phyloP scores from a whole-genome alignment of 2,888 invertebrate species.

The Cheiracanthium punctorium region DNA sequence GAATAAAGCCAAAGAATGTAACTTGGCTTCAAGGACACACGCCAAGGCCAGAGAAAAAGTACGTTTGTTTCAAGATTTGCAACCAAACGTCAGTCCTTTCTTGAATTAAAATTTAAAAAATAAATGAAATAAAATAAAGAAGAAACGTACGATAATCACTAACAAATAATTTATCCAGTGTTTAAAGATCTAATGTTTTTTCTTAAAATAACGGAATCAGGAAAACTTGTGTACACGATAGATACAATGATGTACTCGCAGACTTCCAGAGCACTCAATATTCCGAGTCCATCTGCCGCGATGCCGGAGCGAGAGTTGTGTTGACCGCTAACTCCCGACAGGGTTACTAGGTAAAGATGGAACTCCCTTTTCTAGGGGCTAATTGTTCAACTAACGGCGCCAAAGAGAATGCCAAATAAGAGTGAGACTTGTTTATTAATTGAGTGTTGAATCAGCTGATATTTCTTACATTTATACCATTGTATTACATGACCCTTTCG shows the following conservation, averaged over 20 bases:
- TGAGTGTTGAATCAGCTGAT: too few relatives aligned
- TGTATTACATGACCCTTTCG: too few relatives aligned
- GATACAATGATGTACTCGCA: background rate
- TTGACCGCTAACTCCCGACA: constrained; percentile 49
- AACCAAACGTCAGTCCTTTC: background rate
- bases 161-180: background rate
- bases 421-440: too few relatives aligned
- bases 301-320: constrained; percentile 35
- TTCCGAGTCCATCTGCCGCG: constrained; percentile 40
- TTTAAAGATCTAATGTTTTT: background rate
- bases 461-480: too few relatives aligned
- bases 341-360: constrained; percentile 34
- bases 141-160: background rate
- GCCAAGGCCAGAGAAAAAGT: constrained; percentile 61
- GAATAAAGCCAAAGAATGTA: constrained; percentile 62
- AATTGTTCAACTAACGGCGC: background rate
- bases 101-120: background rate
- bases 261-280: background rate
- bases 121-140: background rate
- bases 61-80: constrained; percentile 22
- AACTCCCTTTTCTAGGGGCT: background rate
- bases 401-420: background rate
- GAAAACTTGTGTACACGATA: too few relatives aligned
- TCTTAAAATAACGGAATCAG: background rate
- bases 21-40: constrained; percentile 62